phyloP scores from a whole-genome alignment of 2,113 vertebrate species.

The Reinhardtius hippoglossoides region DNA sequence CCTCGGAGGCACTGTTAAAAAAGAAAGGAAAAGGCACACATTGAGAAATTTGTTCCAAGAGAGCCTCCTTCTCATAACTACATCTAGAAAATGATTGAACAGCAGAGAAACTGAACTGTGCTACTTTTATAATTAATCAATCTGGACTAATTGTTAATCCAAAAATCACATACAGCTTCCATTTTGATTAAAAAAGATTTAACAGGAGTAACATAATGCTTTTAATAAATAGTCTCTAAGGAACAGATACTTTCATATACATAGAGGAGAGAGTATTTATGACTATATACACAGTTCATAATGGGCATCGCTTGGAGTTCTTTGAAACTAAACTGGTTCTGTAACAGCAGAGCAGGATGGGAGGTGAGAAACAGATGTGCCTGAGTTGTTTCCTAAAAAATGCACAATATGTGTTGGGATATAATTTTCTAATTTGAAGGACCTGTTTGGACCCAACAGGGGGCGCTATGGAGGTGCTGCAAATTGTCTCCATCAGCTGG shows the following conservation, averaged over 20 bases:
- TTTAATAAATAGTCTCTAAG: slow-evolving; percentile 62
- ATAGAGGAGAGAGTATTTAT: background rate
- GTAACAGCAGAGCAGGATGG: slow-evolving; percentile 9
- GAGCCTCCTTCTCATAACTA: background rate
- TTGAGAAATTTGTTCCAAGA: slow-evolving; percentile 2
- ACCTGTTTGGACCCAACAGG: background rate
- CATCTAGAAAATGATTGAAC: background rate
- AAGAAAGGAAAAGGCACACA: background rate
- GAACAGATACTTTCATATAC: slow-evolving; percentile 50
- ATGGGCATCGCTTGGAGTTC: slow-evolving; percentile 21
- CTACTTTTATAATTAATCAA: background rate
- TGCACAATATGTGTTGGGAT: background rate
- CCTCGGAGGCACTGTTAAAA: background rate
- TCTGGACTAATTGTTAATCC: background rate
- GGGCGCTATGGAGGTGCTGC: background rate
- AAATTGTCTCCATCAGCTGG: slow-evolving; percentile 17
- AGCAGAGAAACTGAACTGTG: background rate
- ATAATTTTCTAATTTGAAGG: background rate
- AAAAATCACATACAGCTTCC: slow-evolving; percentile 12
- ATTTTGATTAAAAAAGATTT: slow-evolving; percentile 19
- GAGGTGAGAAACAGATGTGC: background rate
- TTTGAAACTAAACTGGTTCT: slow-evolving; percentile 5
- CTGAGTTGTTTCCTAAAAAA: background rate
- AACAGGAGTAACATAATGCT: slow-evolving; percentile 11
- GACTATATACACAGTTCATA: slow-evolving; percentile 67